phyloP scores from a whole-genome alignment of 1,140 invertebrate species.

The Diploscapter pachys region DNA sequence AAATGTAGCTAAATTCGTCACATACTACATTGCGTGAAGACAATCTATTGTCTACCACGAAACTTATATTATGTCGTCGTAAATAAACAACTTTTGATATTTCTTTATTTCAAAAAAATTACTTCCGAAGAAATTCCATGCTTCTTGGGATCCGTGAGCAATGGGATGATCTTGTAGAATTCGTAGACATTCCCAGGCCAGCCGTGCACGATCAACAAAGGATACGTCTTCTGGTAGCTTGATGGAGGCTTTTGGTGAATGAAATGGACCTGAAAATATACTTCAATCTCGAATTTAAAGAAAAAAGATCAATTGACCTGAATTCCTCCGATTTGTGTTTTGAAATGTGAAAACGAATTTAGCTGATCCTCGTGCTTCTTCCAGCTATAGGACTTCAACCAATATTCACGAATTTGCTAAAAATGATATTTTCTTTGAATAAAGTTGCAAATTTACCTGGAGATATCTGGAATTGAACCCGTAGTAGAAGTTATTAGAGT shows the following conservation, averaged over 20 bases:
- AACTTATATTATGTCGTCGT: no score
- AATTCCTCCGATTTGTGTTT: constrained; percentile 68
- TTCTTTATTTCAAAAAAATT: background rate
- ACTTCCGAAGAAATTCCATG: constrained; percentile 22
- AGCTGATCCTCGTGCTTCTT: constrained; percentile 67
- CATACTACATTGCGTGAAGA: background rate
- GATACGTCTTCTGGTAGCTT: constrained; percentile 59
- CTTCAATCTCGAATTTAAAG: background rate
- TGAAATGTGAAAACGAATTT: constrained; percentile 73
- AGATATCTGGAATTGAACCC: constrained; percentile 74
- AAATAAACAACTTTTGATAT: no score
- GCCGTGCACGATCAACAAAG: constrained; percentile 76
- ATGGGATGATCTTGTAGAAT: constrained; percentile 76
- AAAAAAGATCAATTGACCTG: constrained; percentile 64
- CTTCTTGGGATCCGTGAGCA: constrained; percentile 66
- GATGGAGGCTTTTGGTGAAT: constrained; percentile 44
- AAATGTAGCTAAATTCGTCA: background rate
- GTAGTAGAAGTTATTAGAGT: constrained; percentile 70
- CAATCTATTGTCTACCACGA: no score
- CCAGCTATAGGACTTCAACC: constrained; percentile 75
- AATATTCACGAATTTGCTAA: constrained; percentile 64
- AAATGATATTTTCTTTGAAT: background rate
- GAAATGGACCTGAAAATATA: constrained; percentile 47
- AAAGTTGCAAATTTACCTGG: background rate
- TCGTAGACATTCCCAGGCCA: constrained; percentile 85